Conservation (phyloP, 2,888 invertebrate species). For the Netelia fuscicornis region DNA sequence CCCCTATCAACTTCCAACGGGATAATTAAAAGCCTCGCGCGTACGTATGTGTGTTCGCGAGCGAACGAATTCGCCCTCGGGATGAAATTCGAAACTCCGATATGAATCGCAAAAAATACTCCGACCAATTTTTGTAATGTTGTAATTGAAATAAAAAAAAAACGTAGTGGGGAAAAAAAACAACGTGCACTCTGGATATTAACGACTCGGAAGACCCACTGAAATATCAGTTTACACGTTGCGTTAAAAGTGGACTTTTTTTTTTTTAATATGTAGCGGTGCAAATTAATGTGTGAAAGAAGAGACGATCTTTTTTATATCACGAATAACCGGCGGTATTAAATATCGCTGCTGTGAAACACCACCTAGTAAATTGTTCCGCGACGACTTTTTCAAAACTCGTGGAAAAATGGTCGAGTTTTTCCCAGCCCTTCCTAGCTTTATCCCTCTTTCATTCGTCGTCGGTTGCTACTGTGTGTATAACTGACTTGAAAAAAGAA, state of each 20-base stretch:
- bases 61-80: not conserved
- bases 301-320: not conserved
- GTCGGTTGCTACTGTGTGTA: not conserved
- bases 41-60: not conserved
- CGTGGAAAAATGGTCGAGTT: slow-evolving; percentile 35
- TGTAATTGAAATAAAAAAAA: slow-evolving; percentile 27
- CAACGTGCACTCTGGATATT: not conserved
- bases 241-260: not conserved
- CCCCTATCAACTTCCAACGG: slow-evolving; percentile 58
- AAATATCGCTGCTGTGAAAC: slow-evolving; percentile 27
- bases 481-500: slow-evolving; percentile 36
- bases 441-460: slow-evolving; percentile 7
- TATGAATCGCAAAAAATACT: slow-evolving; percentile 27
- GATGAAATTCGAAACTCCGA: not conserved
- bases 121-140: slow-evolving; percentile 41
- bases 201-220: not conserved
- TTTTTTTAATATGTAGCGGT: not conserved
- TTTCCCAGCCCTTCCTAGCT: slow-evolving; percentile 12
- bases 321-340: slow-evolving; percentile 3
- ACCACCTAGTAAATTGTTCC: slow-evolving; percentile 33
- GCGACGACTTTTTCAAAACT: slow-evolving; percentile 32
- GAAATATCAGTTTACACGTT: slow-evolving; percentile 23
- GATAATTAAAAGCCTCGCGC: slow-evolving; percentile 65
- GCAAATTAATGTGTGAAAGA: not conserved
- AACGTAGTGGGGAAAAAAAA: slow-evolving; percentile 8